Evolutionary conservation across 2,888 invertebrate species (phyloP).

Genomic region (Deilephila elpenor): DNA sequence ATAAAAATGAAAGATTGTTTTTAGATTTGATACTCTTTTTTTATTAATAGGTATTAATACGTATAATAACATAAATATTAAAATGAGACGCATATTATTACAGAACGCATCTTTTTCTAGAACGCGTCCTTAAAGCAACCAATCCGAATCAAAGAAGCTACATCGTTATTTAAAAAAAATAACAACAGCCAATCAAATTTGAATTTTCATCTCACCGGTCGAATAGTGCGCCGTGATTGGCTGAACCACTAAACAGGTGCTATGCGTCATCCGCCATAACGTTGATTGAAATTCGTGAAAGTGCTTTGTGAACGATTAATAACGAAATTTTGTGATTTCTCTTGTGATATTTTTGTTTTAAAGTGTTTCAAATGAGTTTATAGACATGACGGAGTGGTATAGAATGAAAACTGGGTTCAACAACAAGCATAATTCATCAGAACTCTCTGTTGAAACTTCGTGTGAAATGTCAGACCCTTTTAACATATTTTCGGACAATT

Average conservation of each 20-base stretch:
- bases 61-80: too few relatives aligned
- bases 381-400: slow-evolving; percentile 78
- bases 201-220: slow-evolving; percentile 73
- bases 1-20: too few relatives aligned
- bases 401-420: slow-evolving; percentile 73
- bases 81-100: too few relatives aligned
- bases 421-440: slow-evolving; percentile 77
- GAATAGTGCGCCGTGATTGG: slow-evolving; percentile 69
- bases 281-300: slow-evolving; percentile 73
- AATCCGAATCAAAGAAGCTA: slow-evolving; percentile 45
- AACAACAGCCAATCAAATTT: slow-evolving; percentile 62
- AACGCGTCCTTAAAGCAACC: slow-evolving; percentile 51
- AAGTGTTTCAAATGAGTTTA: slow-evolving; percentile 66
- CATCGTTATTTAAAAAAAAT: slow-evolving; percentile 62
- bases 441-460: slow-evolving; percentile 85
- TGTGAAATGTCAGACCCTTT: slow-evolving; percentile 87
- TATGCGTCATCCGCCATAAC: slow-evolving; percentile 84
- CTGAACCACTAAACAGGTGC: slow-evolving; percentile 70
- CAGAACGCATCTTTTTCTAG: slow-evolving; percentile 32
- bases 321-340: slow-evolving; percentile 55
- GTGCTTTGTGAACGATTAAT: slow-evolving; percentile 66
- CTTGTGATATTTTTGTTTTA: slow-evolving; percentile 60
- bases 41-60: too few relatives aligned
- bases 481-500: slow-evolving; percentile 85
- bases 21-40: too few relatives aligned